Conservation (phyloP, 1,140 invertebrate genomes). For the Drosophila athabasca region DNA sequence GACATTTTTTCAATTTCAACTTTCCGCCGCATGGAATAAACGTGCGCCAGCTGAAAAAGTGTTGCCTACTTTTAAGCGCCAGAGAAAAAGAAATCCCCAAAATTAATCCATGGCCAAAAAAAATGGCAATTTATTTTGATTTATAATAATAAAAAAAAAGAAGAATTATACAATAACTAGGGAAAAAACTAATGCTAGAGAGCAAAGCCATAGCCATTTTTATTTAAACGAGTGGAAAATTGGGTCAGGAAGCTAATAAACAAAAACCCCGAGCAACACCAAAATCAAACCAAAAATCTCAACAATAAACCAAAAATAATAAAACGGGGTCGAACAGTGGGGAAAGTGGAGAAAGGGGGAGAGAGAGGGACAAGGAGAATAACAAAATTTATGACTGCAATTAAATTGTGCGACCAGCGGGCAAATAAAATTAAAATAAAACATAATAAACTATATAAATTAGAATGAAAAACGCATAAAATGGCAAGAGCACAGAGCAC, state of each 20-base stretch:
- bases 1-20: slow-evolving; percentile 76
- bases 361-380: neutral
- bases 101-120: neutral
- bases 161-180: too few relatives aligned
- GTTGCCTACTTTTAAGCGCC: slow-evolving; percentile 42
- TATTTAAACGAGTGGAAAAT: too few relatives aligned
- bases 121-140: slow-evolving; percentile 53
- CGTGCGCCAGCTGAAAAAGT: slow-evolving; percentile 29
- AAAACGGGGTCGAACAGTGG: too few relatives aligned
- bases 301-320: too few relatives aligned
- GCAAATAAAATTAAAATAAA: slow-evolving; percentile 47
- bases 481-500: slow-evolving; percentile 5
- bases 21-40: slow-evolving; percentile 38
- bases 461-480: slow-evolving; percentile 55
- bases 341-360: too few relatives aligned
- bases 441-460: slow-evolving; percentile 50
- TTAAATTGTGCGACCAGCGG: slow-evolving; percentile 46
- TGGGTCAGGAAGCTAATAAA: too few relatives aligned
- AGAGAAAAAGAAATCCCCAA: neutral
- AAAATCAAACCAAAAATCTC: too few relatives aligned
- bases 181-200: too few relatives aligned
- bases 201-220: too few relatives aligned
- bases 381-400: slow-evolving; percentile 65
- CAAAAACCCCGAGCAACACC: too few relatives aligned
- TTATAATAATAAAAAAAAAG: slow-evolving; percentile 16